A percentile compares a stretch with the other conserved stretches of the same genome.
Evolutionary conservation across 2,888 invertebrate genomes (phyloP).

Genomic region (Agrochola macilenta): DNA sequence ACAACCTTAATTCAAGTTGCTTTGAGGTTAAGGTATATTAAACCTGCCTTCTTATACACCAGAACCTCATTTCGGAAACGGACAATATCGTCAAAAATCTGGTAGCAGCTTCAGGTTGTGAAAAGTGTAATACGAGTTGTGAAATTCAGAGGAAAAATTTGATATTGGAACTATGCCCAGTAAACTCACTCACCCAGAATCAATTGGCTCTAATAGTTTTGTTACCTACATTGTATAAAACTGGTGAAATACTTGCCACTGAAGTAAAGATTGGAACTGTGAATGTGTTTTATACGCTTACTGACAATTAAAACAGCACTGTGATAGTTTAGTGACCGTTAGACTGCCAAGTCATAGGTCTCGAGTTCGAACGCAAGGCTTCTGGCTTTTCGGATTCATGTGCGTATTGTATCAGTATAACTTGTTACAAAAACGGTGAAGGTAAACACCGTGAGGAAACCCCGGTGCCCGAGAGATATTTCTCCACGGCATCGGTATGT

Average conservation of each 20-base stretch:
- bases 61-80: background rate
- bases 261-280: background rate
- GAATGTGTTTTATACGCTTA: background rate
- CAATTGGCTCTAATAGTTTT: conserved; percentile 36
- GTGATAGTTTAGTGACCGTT: no score
- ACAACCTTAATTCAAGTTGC: background rate
- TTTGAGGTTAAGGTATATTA: background rate
- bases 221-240: conserved; percentile 29
- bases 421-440: no score
- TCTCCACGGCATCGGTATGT: no score
- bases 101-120: background rate
- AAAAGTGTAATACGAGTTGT: conserved; percentile 23
- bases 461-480: no score
- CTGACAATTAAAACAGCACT: background rate
- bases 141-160: conserved; percentile 37
- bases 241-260: background rate
- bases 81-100: background rate
- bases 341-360: no score
- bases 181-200: conserved; percentile 29
- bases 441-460: no score
- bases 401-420: no score
- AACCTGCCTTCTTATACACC: background rate
- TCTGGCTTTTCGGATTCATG: no score
- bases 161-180: conserved; percentile 51
- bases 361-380: no score